Conservation (phyloP, 2,113 vertebrate genomes). For the Serilophus lunatus region DNA sequence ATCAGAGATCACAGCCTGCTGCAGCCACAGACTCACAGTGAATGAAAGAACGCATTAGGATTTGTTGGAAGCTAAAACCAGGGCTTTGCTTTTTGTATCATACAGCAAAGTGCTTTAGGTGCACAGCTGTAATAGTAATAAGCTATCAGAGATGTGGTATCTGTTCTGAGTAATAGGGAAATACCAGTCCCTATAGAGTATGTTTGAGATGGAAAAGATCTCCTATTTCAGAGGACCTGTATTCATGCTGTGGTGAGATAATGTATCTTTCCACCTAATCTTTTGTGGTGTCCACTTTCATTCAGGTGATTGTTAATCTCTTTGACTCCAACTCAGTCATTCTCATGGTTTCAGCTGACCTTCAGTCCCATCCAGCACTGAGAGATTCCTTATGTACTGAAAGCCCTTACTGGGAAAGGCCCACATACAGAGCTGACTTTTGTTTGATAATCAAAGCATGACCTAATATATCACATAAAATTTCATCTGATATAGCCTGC, state of each 20-base stretch:
- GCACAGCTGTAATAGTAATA: not conserved
- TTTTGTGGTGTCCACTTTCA: slow-evolving; percentile 29
- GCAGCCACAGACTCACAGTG: slow-evolving; percentile 1
- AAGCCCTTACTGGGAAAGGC: not conserved
- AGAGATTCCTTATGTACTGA: not conserved
- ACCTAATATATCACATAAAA: not conserved
- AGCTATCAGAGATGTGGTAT: not conserved
- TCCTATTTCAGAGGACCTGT: not conserved
- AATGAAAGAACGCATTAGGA: not conserved
- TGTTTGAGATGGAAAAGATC: slow-evolving; percentile 8
- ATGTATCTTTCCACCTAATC: slow-evolving; percentile 11
- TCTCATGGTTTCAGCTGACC: slow-evolving; percentile 3
- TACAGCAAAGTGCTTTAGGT: not conserved
- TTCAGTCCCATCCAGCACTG: not conserved
- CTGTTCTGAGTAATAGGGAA: not conserved
- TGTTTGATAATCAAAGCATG: not conserved
- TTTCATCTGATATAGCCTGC: not conserved
- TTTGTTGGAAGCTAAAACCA: not conserved
- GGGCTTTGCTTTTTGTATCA: not conserved
- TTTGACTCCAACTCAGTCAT: not conserved
- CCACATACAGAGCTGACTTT: not conserved
- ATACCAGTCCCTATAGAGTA: not conserved
- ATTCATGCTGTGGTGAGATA: not conserved
- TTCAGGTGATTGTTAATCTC: slow-evolving; percentile 24
- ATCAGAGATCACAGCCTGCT: slow-evolving; percentile 28